These are phyloP conservation scores for Scarus forsteni DNA, from an alignment of 2,797 vertebrate species.

Conservation along the genomic window DNA sequence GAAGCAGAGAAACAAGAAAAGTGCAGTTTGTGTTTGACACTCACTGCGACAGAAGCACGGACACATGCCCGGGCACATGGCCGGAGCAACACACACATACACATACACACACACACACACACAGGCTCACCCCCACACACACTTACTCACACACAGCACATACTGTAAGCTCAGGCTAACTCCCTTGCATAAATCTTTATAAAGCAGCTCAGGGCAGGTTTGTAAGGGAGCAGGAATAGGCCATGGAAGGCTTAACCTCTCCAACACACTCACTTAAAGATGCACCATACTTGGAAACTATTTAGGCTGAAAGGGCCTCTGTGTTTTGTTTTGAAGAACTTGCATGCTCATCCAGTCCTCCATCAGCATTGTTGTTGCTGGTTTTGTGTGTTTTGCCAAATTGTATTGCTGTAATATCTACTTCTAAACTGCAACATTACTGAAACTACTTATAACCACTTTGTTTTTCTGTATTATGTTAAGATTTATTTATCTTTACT, in stretches of 20 bases:
- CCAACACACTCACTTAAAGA: slow-evolving; percentile 3
- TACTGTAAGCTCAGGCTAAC: slow-evolving; percentile 71
- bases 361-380: background rate
- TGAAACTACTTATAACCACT: no score
- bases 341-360: slow-evolving; percentile 26
- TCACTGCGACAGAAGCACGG: slow-evolving; percentile 35
- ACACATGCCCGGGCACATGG: slow-evolving; percentile 49
- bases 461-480: no score
- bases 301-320: slow-evolving; percentile 19
- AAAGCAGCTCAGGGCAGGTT: slow-evolving; percentile 76
- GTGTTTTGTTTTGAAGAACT: slow-evolving; percentile 19
- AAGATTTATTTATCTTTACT: no score
- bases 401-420: background rate
- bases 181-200: slow-evolving; percentile 77
- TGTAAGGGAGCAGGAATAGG: slow-evolving; percentile 67
- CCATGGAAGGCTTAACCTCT: slow-evolving; percentile 68
- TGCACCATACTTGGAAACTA: slow-evolving; percentile 34
- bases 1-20: slow-evolving; percentile 30
- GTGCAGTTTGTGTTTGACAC: slow-evolving; percentile 27
- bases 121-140: slow-evolving; percentile 10
- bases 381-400: background rate
- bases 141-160: slow-evolving; percentile 30
- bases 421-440: no score
- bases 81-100: slow-evolving; percentile 7
- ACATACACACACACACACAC: slow-evolving; percentile 19